phyloP scores from a whole-genome alignment of 2,888 invertebrate species.

The Lasioglossum zephyrum region DNA sequence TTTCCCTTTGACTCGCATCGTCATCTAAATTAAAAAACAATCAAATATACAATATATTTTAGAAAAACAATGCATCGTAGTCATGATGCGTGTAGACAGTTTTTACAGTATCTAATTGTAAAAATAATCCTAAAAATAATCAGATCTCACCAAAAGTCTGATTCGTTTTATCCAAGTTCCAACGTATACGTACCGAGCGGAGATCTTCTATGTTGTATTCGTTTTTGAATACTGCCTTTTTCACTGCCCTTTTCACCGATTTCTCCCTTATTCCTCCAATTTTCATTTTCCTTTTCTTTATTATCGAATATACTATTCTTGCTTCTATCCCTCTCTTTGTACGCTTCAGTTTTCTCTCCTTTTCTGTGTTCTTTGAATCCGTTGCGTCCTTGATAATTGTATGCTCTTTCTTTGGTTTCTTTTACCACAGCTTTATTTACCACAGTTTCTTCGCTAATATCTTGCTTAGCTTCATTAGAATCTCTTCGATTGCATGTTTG shows the following conservation, averaged over 20 bases:
- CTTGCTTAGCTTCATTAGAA: constrained; percentile 57
- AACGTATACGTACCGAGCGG: constrained; percentile 72
- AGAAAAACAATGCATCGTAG: too few species aligned
- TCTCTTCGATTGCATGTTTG: not conserved
- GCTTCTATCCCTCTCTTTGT: constrained; percentile 64
- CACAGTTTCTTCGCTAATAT: constrained; percentile 39
- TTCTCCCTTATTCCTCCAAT: constrained; percentile 76
- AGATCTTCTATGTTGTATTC: constrained; percentile 69
- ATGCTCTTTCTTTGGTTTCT: constrained; percentile 67
- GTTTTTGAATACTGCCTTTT: constrained; percentile 64
- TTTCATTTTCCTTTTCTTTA: constrained; percentile 67
- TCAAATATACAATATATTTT: not conserved
- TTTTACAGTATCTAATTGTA: not conserved
- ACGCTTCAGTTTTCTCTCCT: constrained; percentile 65
- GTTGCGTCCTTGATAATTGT: constrained; percentile 71
- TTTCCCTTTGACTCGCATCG: constrained; percentile 92
- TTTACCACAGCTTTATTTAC: constrained; percentile 60
- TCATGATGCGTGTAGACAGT: not conserved
- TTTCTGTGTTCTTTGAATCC: constrained; percentile 61
- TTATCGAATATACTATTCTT: constrained; percentile 61
- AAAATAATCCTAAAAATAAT: constrained; percentile 6
- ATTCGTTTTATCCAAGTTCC: not conserved
- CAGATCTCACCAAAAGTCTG: not conserved
- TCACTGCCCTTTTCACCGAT: constrained; percentile 56
- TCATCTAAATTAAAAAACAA: constrained; percentile 79